These are phyloP conservation scores for Hypomecis punctinalis DNA, from an alignment of 2,888 invertebrate genomes.

Conservation along the genomic window DNA sequence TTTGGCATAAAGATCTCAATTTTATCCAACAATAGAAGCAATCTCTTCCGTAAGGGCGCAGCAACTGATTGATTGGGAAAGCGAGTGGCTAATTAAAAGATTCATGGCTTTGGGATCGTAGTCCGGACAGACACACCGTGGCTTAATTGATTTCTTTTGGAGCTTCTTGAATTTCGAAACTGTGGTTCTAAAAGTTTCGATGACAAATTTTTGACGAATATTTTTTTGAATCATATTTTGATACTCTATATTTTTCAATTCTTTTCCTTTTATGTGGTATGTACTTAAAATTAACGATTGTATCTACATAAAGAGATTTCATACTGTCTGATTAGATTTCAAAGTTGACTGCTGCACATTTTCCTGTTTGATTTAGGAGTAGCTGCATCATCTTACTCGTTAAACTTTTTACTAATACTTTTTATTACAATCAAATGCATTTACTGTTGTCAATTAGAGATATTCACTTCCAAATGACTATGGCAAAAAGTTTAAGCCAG, in stretches of 20 bases:
- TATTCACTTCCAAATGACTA: background rate
- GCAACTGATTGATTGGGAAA: slow-evolving; percentile 63
- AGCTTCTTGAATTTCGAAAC: slow-evolving; percentile 58
- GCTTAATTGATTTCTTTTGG: slow-evolving; percentile 77
- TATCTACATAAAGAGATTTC: background rate
- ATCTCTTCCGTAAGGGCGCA: slow-evolving; percentile 55
- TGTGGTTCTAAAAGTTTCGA: slow-evolving; percentile 63
- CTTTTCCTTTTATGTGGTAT: no score
- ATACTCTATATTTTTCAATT: background rate
- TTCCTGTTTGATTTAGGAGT: slow-evolving; percentile 13
- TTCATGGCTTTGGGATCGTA: slow-evolving; percentile 63
- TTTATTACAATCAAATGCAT: slow-evolving; percentile 19
- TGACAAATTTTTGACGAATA: background rate
- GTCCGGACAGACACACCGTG: slow-evolving; percentile 65
- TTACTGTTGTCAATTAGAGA: slow-evolving; percentile 15
- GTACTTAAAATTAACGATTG: no score
- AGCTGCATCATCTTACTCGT: slow-evolving; percentile 22
- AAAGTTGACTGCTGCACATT: slow-evolving; percentile 6
- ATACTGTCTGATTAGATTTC: slow-evolving; percentile 1
- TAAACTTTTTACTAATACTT: slow-evolving; percentile 31
- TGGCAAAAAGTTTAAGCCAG: slow-evolving; percentile 9
- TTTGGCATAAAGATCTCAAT: slow-evolving; percentile 51
- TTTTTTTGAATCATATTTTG: background rate
- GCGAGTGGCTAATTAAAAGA: slow-evolving; percentile 72
- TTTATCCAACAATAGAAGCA: slow-evolving; percentile 53